Base-by-base conservation (phyloP, 2,113 vertebrate genomes). In the Micromys minutus region DNA sequence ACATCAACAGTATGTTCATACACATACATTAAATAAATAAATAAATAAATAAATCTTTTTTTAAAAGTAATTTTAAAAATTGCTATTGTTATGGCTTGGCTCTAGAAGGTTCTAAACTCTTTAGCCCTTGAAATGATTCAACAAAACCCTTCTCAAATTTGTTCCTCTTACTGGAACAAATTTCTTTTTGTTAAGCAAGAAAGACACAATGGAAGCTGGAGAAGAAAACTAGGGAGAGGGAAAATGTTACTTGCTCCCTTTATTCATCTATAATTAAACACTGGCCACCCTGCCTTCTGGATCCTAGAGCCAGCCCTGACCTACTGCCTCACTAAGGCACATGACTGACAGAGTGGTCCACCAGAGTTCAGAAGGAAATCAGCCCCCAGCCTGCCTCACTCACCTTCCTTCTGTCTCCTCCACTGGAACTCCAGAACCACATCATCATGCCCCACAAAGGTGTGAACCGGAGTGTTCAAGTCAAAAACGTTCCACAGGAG, bases 391-490 rank as follows among this genome's bases (percentile, higher is more conserved):
- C 67, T 83, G 92, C 91, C 42, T 17, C 92, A 90, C 98, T 98
- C 95, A 99, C 99, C 99, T 98, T 99, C 99, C 97, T 99, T 99
- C 97, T 99, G 99, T 21, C 99, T 99, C 80, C 99, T 98, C 99
- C 99, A 99, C 98, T 99, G 99, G 98, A 99, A 99, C 97, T 99
- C 99, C 36, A 99, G 98, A 72, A 99, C 99, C 71, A 99, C 99
- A 0, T 99, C 99, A 29, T 99, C 99, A 0, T 99, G 99, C 13
- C 99, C 99, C 26, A 99, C 99, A 0, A 99, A 99, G 93, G 99
- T 99, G 74, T 99, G 99, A 9, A 99, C 99, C 0, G 99, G 99
- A 0, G 99, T 99, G 98, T 99, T 99, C 95, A 99, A 98, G 96
- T 99, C 99, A 69, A 99, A 98, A 34, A 99, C 98, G 29, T 99